Conservation (phyloP, 1,140 invertebrate genomes). For the Temnothorax nylanderi region DNA sequence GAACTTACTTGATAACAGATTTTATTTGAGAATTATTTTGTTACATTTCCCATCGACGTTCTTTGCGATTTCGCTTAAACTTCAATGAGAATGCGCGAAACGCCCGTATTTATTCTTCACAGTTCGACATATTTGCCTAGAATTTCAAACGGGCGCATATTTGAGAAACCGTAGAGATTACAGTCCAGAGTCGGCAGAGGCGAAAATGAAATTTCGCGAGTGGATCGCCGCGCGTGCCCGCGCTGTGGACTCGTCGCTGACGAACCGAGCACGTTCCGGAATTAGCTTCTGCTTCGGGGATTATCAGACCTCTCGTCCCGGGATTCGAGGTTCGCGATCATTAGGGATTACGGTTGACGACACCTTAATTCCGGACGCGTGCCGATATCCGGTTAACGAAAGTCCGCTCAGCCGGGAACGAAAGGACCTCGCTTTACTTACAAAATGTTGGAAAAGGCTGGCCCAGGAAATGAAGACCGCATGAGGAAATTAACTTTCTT, state of each 20-base stretch:
- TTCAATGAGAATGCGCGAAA: background rate
- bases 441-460: background rate
- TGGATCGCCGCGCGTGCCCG: background rate
- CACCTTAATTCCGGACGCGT: slow-evolving; percentile 23
- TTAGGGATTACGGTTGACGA: slow-evolving; percentile 52
- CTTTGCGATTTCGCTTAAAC: slow-evolving; percentile 9
- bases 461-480: background rate
- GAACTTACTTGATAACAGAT: background rate
- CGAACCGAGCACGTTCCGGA: background rate
- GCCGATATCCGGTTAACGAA: slow-evolving; percentile 41
- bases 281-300: slow-evolving; percentile 54
- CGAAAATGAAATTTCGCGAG: slow-evolving; percentile 37
- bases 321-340: slow-evolving; percentile 30
- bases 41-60: background rate
- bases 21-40: slow-evolving; percentile 10
- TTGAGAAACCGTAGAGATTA: background rate
- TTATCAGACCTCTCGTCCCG: slow-evolving; percentile 12
- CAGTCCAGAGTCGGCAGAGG: background rate
- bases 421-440: background rate
- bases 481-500: background rate
- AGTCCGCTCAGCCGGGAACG: background rate
- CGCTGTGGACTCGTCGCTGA: background rate
- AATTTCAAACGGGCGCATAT: background rate
- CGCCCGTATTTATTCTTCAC: background rate
- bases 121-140: background rate